Base-by-base conservation (phyloP, 1,140 invertebrate species). In the Galendromus occidentalis region DNA sequence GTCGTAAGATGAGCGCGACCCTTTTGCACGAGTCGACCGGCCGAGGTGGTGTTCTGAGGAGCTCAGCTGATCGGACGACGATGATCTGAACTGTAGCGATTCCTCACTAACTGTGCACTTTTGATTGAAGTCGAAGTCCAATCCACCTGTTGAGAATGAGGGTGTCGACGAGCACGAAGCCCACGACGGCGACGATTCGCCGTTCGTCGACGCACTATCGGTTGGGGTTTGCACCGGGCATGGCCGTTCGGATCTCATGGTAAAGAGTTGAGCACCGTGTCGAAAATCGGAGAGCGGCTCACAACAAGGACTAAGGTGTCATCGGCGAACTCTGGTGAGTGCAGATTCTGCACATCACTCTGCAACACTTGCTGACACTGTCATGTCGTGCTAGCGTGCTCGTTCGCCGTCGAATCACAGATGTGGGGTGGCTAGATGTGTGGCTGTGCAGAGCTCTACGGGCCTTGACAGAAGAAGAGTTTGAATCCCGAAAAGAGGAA, bases 91-190 rank as follows among this genome's bases (percentile, higher is more conserved):
- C 18, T 67, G 67, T 42, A 71, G 51, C 29, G 64, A 67, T 30
- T 71, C 70, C 18, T 67, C 68, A 41, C 66, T 67, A 12, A 71
- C 17, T 20, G 67, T 69, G 47, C 69, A 68, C 30, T 72, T 71
- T 5, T 68, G 65, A 42, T 63, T 69, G 42, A 73, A 71, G 28
- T 73, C 71, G 64, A 73, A 71, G 0, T 67, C 51, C 12, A 72
- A 12, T 18, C 68, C 68, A 6, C 47, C 44, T 29, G 66, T 69
- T 0, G 30, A 65, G 30, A 64, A 71, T 17, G 68, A 69, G 14
- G 70, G 70, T 20, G 70, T 71, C 20, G 67, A 65, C 20, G 70
- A 44, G 44, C 69, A 70, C 33, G 69, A 70, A 12, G 70, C 67
- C 69, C 69, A 70, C 18, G 68, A 71, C 1, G 70, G 68, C 41